Conservation (phyloP, 2,113 vertebrate genomes). For the Cottus gobio region DNA sequence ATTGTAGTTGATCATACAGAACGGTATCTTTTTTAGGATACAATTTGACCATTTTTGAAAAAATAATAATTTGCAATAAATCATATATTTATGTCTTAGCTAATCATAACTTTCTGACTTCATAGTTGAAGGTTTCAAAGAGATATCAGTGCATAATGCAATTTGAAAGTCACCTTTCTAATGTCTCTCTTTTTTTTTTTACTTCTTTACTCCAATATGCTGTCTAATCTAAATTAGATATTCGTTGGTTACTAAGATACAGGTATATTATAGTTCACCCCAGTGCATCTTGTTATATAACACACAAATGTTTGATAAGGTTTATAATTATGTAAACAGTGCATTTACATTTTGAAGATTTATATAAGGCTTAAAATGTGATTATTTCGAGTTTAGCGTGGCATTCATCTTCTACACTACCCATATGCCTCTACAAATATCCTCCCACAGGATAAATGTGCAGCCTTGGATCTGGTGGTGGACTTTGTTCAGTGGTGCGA, state of each 20-base stretch:
- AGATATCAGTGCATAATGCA: too few relatives aligned
- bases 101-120: background rate
- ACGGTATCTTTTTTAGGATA: background rate
- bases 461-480: slow-evolving; percentile 30
- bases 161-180: too few relatives aligned
- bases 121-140: too few relatives aligned
- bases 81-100: background rate
- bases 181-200: too few relatives aligned
- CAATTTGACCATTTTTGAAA: background rate
- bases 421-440: slow-evolving; percentile 21
- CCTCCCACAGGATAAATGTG: slow-evolving; percentile 53
- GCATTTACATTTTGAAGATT: background rate
- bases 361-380: background rate
- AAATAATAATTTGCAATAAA: background rate
- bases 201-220: too few relatives aligned
- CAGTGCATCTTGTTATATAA: background rate
- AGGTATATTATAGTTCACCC: background rate
- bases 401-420: slow-evolving; percentile 1
- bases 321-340: background rate
- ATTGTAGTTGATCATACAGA: background rate
- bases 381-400: background rate
- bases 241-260: background rate
- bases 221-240: background rate
- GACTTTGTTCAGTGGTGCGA: slow-evolving; percentile 52
- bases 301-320: background rate